Percentiles rank a stretch among this genome's conserved stretches.
These are phyloP conservation scores for Pangasius macronema DNA, from an alignment of 2,797 vertebrate genomes.

Conservation along the genomic window DNA sequence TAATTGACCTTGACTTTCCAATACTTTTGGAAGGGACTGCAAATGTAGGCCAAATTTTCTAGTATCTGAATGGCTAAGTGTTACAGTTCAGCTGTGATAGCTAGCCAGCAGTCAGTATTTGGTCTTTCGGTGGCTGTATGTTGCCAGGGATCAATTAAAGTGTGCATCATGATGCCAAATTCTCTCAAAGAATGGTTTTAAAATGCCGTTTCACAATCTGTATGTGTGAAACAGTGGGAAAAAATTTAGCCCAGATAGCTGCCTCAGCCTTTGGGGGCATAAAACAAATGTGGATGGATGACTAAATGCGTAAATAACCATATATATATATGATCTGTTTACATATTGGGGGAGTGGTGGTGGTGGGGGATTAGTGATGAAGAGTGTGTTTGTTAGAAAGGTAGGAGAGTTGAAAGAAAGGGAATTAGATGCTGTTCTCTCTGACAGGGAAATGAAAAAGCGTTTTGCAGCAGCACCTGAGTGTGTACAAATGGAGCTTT, in stretches of 20 bases:
- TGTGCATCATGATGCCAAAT: not conserved
- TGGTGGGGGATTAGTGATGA: not conserved
- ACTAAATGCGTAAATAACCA: too few relatives aligned
- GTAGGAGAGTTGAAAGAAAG: not conserved
- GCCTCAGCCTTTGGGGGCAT: not conserved
- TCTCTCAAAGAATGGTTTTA: not conserved
- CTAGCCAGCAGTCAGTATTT: not conserved
- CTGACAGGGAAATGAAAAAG: conserved; percentile 31
- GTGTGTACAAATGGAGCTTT: conserved; percentile 33
- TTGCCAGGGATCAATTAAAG: not conserved
- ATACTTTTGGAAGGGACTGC: not conserved
- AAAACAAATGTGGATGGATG: conserved; percentile 29
- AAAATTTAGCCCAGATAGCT: not conserved
- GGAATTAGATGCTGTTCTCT: conserved; percentile 29
- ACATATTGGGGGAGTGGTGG: not conserved
- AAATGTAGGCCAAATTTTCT: not conserved
- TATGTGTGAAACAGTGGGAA: not conserved
- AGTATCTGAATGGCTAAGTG: not conserved
- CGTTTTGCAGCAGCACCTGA: conserved; percentile 18
- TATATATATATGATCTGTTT: not conserved
- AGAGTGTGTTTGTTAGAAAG: conserved; percentile 5
- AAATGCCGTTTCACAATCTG: not conserved
- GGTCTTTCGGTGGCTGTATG: not conserved
- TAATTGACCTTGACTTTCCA: not conserved
- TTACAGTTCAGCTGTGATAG: not conserved